Evolutionary conservation across 2,888 invertebrate genomes (phyloP).

Genomic region (Entomobrya multifasciata): DNA sequence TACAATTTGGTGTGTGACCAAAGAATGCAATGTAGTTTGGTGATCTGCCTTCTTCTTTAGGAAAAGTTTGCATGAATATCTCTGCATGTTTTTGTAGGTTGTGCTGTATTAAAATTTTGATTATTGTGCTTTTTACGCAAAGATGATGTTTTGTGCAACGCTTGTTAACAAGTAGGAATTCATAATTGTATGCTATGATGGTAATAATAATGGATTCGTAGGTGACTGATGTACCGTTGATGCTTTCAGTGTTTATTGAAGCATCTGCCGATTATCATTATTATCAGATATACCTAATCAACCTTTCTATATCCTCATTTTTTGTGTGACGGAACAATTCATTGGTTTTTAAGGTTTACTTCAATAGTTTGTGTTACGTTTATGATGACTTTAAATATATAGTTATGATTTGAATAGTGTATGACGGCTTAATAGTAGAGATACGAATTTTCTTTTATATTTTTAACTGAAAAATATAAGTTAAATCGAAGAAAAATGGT

Average conservation of each 20-base stretch:
- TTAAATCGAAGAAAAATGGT: not conserved
- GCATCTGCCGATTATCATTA: conserved; percentile 49
- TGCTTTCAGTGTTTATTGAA: conserved; percentile 50
- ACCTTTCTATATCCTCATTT: conserved; percentile 24
- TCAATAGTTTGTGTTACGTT: conserved; percentile 3
- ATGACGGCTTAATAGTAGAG: not conserved
- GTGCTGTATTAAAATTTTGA: not conserved
- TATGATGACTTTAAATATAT: too few species aligned
- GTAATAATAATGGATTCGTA: conserved; percentile 19
- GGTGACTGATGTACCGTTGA: conserved; percentile 54
- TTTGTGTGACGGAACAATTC: conserved; percentile 22
- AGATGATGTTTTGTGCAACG: not conserved
- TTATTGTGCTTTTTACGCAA: not conserved
- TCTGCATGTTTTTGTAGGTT: too few species aligned
- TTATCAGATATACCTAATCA: conserved; percentile 56
- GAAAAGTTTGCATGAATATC: too few species aligned
- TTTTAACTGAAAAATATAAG: conserved; percentile 11
- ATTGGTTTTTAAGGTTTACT: conserved; percentile 34
- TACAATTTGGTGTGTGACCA: conserved; percentile 13
- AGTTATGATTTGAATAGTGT: not conserved
- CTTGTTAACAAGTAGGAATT: not conserved
- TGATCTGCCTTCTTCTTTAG: not conserved
- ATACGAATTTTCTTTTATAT: not conserved
- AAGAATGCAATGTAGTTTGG: not conserved
- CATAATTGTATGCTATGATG: conserved; percentile 13